phyloP scores from a whole-genome alignment of 2,113 vertebrate genomes.

The Dasyurus viverrinus region DNA sequence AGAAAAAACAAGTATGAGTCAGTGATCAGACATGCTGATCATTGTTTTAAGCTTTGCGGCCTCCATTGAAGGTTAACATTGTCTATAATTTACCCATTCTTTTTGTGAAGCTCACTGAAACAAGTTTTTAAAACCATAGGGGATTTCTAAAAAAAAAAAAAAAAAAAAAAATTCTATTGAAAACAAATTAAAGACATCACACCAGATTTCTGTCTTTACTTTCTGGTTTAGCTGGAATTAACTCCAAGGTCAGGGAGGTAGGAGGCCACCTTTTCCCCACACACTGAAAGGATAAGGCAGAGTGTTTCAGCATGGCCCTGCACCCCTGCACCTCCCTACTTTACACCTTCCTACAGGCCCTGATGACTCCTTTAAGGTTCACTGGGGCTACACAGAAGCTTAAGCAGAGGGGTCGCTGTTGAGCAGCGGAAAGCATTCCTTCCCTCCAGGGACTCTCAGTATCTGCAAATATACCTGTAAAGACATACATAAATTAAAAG shows the following conservation, averaged over 20 bases:
- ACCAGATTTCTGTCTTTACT: not conserved
- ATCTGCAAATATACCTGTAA: slow-evolving; percentile 80
- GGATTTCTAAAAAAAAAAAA: not conserved
- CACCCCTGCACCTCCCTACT: not conserved
- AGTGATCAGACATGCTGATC: not conserved
- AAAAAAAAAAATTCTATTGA: slow-evolving; percentile 32
- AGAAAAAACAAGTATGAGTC: not conserved
- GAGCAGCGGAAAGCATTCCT: slow-evolving; percentile 75
- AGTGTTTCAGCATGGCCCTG: slow-evolving; percentile 3
- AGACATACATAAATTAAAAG: slow-evolving; percentile 82
- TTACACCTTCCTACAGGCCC: not conserved
- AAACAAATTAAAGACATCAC: slow-evolving; percentile 35
- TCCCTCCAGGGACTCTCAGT: slow-evolving; percentile 68
- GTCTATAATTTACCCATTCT: slow-evolving; percentile 42
- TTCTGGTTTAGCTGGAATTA: slow-evolving; percentile 11
- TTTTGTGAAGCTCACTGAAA: slow-evolving; percentile 47
- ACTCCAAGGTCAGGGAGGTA: not conserved
- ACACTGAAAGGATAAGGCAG: slow-evolving; percentile 22
- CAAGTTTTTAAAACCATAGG: not conserved
- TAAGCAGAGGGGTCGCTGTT: slow-evolving; percentile 82
- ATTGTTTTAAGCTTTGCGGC: not conserved
- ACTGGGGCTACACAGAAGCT: not conserved
- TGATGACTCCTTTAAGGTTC: not conserved
- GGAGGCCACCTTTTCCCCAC: not conserved
- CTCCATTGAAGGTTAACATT: slow-evolving; percentile 56